Base-by-base conservation (phyloP, 2,113 vertebrate species). In the Erinaceus europaeus region DNA sequence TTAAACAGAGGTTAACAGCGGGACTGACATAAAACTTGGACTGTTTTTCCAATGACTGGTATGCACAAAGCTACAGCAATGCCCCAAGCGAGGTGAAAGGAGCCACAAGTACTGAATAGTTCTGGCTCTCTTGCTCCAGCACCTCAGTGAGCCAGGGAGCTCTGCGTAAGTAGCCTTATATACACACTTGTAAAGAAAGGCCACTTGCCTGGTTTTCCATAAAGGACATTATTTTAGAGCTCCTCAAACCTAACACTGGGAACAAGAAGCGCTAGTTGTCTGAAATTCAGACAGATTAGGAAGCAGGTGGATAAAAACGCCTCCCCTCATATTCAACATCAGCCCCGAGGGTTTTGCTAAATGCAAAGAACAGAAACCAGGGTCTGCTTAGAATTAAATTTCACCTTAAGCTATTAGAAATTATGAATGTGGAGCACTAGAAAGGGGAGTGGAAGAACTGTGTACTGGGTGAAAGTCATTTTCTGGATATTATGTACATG, bases 401-500 rank as follows among this genome's bases (percentile, higher is more conserved):
- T 36, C 44, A 38, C 52, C 46, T 18, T 13, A 46, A 71, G 65
- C 82, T 65, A 57, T 42, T 77, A 77, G 68, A 77, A 93, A 88
- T 34, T 61, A 0, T 77, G 53, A 80, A 64, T 9, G 11, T 44
- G 72, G 69, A 61, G 68, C 44, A 59, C 50, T 6, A 78, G 59
- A 34, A 61, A 74, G 62, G 69, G 69, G 53, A 65, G 74, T 50
- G 34, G 29, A 34, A 36, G 27, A 1, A 38, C 4, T 71, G 53
- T 32, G 44, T 27, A 4, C 73, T 67, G 46, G n/a, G n/a, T n/a
- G n/a, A 44, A 86, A 83, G 80, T 77, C 83, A 71, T 72, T 84
- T 73, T 83, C 80, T 91, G 61, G 91, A 79, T 94, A 82, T 92
- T 73, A 86, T 59, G 69, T 92, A 87, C 91, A 86, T 74, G 71